Percentiles rank a stretch among this genome's conserved stretches.
These are phyloP conservation scores for Nasonovia ribisnigri DNA, from an alignment of 2,888 invertebrate genomes.

Conservation along the genomic window DNA sequence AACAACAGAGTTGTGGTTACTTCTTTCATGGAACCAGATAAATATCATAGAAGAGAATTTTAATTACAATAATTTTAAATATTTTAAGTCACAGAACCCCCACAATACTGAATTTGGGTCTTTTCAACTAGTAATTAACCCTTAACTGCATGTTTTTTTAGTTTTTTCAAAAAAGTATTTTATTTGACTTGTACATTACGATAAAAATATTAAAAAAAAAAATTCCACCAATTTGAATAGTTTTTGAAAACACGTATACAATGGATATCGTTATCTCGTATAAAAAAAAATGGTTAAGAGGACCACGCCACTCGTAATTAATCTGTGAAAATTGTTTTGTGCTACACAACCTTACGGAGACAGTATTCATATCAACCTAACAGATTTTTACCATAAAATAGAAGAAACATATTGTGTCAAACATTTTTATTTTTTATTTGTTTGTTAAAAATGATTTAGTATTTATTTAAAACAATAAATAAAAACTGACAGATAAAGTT, in stretches of 20 bases:
- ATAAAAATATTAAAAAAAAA: not conserved
- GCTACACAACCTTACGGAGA: not conserved
- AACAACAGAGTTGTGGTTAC: conserved; percentile 98
- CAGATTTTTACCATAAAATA: not conserved
- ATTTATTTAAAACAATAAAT: not conserved
- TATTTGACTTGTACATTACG: not conserved
- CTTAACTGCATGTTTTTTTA: not conserved
- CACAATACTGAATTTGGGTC: not conserved
- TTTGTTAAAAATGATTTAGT: not conserved
- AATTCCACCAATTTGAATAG: not conserved
- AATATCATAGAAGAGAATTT: conserved; percentile 97
- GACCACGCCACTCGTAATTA: not conserved
- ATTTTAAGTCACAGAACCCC: not conserved
- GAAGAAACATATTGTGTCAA: not conserved
- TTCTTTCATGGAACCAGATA: conserved; percentile 98
- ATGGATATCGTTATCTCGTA: not conserved
- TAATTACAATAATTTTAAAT: conserved; percentile 72
- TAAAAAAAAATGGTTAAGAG: not conserved
- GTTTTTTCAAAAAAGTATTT: not conserved
- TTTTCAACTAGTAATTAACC: not conserved
- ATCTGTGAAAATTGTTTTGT: not conserved
- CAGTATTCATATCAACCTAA: not conserved
- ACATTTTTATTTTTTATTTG: not conserved
- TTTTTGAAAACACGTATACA: not conserved
- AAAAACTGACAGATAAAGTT: not conserved